A percentile compares a stretch with the other conserved stretches of the same genome.
Evolutionary conservation across 2,113 vertebrate genomes (phyloP).

Genomic region (Promerops cafer): DNA sequence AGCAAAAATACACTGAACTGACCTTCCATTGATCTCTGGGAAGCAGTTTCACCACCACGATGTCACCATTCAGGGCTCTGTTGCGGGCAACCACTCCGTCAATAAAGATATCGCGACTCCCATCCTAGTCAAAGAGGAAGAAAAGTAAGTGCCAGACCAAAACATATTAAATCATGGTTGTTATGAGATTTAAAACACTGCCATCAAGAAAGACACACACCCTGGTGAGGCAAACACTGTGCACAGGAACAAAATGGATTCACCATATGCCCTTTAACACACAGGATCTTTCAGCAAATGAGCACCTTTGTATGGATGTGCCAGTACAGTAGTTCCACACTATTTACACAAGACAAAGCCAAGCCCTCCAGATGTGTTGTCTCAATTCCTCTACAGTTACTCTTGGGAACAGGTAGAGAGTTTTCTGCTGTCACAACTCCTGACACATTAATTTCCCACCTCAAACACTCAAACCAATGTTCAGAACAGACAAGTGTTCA

Average conservation of each 20-base stretch:
- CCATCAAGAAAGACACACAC: background rate
- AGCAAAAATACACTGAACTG: slow-evolving; percentile 31
- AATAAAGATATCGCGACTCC: slow-evolving; percentile 88
- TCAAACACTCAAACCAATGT: background rate
- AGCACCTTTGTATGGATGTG: background rate
- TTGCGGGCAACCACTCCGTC: slow-evolving; percentile 91
- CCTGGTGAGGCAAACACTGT: background rate
- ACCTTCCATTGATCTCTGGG: slow-evolving; percentile 95
- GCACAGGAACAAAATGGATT: background rate
- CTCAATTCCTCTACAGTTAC: background rate
- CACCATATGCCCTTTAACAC: background rate
- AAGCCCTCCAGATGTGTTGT: background rate
- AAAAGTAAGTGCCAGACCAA: background rate
- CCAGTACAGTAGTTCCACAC: background rate
- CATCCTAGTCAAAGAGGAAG: slow-evolving; percentile 74
- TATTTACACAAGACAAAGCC: background rate
- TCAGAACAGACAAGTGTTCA: background rate
- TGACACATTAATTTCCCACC: background rate
- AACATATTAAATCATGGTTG: background rate
- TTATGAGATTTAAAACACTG: background rate
- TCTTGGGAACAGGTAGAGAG: background rate
- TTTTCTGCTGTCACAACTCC: background rate
- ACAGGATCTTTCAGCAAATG: background rate
- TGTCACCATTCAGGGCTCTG: slow-evolving; percentile 90
- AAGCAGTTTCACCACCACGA: slow-evolving; percentile 87